Evolutionary conservation across 2,113 vertebrate species (phyloP).

Genomic region (Bucco capensis): DNA sequence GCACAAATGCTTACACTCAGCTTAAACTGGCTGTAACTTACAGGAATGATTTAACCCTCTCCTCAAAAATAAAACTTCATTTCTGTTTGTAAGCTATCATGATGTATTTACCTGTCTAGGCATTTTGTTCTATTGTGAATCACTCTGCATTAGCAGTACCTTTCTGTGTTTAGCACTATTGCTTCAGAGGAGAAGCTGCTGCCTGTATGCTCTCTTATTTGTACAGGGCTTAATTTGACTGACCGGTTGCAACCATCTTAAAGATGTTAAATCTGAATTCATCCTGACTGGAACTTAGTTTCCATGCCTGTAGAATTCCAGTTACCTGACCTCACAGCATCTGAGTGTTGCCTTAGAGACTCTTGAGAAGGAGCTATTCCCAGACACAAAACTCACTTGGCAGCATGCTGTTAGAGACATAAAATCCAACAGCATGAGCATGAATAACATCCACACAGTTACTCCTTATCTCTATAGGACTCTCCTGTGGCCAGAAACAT

Average conservation of each 20-base stretch:
- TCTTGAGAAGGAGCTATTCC: not conserved
- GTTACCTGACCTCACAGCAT: not conserved
- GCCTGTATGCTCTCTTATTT: not conserved
- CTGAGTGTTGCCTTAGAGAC: not conserved
- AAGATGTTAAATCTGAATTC: not conserved
- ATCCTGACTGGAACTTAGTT: not conserved
- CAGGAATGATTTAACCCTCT: not conserved
- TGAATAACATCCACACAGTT: too few species aligned
- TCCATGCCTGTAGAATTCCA: accelerated
- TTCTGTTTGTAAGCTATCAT: not conserved
- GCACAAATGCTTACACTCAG: not conserved
- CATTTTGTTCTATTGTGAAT: not conserved
- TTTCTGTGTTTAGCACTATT: not conserved
- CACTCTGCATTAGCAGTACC: not conserved
- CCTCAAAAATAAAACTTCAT: not conserved
- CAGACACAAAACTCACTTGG: not conserved
- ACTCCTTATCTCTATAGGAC: not conserved
- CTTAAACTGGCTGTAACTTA: not conserved
- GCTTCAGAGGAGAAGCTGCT: not conserved
- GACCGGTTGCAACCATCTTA: not conserved
- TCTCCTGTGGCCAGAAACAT: not conserved
- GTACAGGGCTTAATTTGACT: not conserved
- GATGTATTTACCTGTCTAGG: not conserved
- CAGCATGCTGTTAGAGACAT: not conserved
- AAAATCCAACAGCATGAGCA: not conserved